Conservation (phyloP, 2,113 vertebrate genomes). For the Dromiciops gliroides region DNA sequence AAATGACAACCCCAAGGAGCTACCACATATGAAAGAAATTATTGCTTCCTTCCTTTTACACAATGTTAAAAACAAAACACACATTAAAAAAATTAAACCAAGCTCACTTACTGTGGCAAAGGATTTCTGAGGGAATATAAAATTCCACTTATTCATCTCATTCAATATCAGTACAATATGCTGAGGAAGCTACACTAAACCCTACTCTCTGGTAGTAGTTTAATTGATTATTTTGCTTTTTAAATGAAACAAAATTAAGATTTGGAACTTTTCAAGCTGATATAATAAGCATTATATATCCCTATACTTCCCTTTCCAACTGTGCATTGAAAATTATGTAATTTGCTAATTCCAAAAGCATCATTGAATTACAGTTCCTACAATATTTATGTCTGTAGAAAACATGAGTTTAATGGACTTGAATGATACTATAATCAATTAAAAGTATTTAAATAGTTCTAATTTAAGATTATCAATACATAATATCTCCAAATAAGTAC, state of each 20-base stretch:
- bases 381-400: neutral
- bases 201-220: slow-evolving; percentile 35
- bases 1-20: neutral
- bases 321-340: neutral
- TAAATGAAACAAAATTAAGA: slow-evolving; percentile 40
- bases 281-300: slow-evolving; percentile 6
- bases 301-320: neutral
- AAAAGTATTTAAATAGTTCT: neutral
- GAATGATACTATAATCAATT: neutral
- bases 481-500: slow-evolving; percentile 17
- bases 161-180: slow-evolving; percentile 37
- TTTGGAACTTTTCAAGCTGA: slow-evolving; percentile 14
- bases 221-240: slow-evolving; percentile 46
- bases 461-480: neutral
- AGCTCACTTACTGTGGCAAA: neutral
- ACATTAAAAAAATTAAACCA: neutral
- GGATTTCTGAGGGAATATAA: slow-evolving; percentile 34
- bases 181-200: slow-evolving; percentile 42
- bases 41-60: too few relatives aligned
- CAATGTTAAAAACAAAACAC: too few relatives aligned
- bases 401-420: slow-evolving; percentile 13
- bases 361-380: neutral
- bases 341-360: slow-evolving; percentile 10
- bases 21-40: neutral
- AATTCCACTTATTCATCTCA: neutral